phyloP scores from a whole-genome alignment of 2,888 invertebrate genomes.

The Melipona beecheii region DNA sequence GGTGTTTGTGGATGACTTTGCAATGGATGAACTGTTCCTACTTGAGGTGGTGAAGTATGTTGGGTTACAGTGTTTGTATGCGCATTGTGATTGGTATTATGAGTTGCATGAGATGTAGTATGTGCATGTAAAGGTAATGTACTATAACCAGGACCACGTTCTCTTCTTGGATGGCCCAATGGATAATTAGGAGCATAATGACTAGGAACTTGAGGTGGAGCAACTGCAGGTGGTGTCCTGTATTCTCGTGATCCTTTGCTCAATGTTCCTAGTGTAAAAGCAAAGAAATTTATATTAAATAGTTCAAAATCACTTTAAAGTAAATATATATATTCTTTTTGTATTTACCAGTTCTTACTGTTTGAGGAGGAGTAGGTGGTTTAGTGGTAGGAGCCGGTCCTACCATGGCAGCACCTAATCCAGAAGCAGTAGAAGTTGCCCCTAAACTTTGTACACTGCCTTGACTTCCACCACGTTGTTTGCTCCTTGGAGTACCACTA shows the following conservation, averaged over 20 bases:
- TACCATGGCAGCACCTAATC: constrained; percentile 85
- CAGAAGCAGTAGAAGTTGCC: constrained; percentile 82
- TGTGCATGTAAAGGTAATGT: constrained; percentile 89
- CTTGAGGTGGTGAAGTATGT: constrained; percentile 86
- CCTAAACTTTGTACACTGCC: constrained; percentile 86
- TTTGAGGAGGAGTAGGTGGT: constrained; percentile 97
- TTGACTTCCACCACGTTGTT: constrained; percentile 90
- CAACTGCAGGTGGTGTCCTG: constrained; percentile 97
- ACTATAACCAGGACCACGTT: constrained; percentile 93
- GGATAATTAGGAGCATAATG: constrained; percentile 98
- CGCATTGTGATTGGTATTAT: constrained; percentile 77
- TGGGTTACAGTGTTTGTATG: constrained; percentile 79
- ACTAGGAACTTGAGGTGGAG: constrained; percentile 98
- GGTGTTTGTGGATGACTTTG: constrained; percentile 88
- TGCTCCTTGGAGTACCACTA: constrained; percentile 89
- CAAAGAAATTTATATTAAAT: not conserved
- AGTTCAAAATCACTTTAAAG: not conserved
- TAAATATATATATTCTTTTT: not conserved
- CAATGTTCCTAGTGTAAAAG: constrained; percentile 84
- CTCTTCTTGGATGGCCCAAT: constrained; percentile 90
- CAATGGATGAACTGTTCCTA: constrained; percentile 95
- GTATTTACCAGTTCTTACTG: constrained; percentile 86
- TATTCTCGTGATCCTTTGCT: constrained; percentile 93
- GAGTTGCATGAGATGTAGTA: constrained; percentile 75
- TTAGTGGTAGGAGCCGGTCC: constrained; percentile 97